These are phyloP conservation scores for Vandiemenella viatica DNA, from an alignment of 2,888 invertebrate species.

Conservation along the genomic window DNA sequence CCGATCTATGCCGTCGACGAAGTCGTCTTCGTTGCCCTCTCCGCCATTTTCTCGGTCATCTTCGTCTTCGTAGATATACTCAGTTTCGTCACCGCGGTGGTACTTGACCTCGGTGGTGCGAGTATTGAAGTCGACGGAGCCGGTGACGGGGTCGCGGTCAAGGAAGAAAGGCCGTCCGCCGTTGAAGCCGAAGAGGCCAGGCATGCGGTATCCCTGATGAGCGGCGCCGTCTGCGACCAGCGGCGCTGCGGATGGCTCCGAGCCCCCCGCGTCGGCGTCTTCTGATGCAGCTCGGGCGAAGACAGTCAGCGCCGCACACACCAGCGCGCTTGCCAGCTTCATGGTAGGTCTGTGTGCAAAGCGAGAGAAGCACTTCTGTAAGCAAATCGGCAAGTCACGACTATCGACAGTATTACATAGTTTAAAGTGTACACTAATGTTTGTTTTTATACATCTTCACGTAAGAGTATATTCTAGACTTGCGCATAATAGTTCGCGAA, in stretches of 20 bases:
- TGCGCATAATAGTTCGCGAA: no score
- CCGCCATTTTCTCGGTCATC: constrained; percentile 32
- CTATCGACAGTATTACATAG: no score
- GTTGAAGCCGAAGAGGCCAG: constrained; percentile 37
- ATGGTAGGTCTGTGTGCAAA: no score
- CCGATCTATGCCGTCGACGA: constrained; percentile 28
- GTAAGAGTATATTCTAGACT: no score
- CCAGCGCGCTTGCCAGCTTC: no score
- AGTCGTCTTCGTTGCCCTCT: constrained; percentile 23
- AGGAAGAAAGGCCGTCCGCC: constrained; percentile 54
- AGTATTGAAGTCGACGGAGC: constrained; percentile 43
- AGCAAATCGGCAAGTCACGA: no score
- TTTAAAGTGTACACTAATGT: no score
- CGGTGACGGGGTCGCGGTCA: constrained; percentile 51
- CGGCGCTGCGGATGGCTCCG: neutral
- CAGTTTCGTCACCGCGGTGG: no score
- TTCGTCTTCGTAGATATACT: constrained; percentile 8
- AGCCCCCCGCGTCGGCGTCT: neutral
- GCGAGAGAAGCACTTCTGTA: no score
- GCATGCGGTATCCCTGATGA: constrained; percentile 1
- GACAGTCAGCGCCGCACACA: no score
- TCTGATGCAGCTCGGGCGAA: no score
- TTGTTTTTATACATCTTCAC: no score
- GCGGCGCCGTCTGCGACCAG: neutral
- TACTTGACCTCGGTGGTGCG: constrained; percentile 30